phyloP scores from a whole-genome alignment of 1,140 invertebrate species.

The Papilio machaon region DNA sequence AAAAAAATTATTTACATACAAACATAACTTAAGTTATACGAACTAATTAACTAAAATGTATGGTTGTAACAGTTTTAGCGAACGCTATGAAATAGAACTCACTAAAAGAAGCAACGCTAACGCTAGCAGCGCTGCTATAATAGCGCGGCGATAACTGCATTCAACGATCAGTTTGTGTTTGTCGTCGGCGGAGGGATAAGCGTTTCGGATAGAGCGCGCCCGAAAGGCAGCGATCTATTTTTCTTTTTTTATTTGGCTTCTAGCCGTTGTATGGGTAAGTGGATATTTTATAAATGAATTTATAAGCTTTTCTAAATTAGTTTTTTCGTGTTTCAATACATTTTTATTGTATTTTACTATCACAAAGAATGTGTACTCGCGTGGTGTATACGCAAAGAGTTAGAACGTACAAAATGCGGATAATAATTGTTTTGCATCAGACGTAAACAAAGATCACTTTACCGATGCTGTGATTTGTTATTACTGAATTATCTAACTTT shows the following conservation, averaged over 20 bases:
- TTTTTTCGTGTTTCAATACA: constrained; percentile 8
- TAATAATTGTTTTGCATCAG: constrained; percentile 50
- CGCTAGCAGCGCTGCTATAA: constrained; percentile 61
- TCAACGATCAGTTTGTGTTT: constrained; percentile 77
- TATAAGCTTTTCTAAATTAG: constrained; percentile 28
- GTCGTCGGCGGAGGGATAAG: constrained; percentile 56
- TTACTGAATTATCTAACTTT: constrained; percentile 6
- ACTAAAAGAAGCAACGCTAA: constrained; percentile 53
- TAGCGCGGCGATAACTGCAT: constrained; percentile 58
- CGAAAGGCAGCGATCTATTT: constrained; percentile 67
- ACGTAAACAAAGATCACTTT: constrained; percentile 58
- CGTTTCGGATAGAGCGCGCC: constrained; percentile 67
- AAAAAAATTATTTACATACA: not conserved
- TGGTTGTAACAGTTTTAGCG: not conserved
- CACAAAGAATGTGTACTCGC: constrained; percentile 48
- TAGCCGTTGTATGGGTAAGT: constrained; percentile 83
- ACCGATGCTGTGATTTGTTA: constrained; percentile 29
- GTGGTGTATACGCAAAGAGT: constrained; percentile 37
- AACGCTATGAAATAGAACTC: constrained; percentile 34
- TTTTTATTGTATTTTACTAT: constrained; percentile 34
- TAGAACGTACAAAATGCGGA: constrained; percentile 37
- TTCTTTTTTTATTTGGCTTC: constrained; percentile 82
- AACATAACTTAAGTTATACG: not conserved
- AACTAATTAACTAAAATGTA: not conserved
- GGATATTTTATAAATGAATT: constrained; percentile 59